Percentiles rank a stretch among this genome's conserved stretches.
phyloP scores from a whole-genome alignment of 2,888 invertebrate species.

The Nasonovia ribisnigri region DNA sequence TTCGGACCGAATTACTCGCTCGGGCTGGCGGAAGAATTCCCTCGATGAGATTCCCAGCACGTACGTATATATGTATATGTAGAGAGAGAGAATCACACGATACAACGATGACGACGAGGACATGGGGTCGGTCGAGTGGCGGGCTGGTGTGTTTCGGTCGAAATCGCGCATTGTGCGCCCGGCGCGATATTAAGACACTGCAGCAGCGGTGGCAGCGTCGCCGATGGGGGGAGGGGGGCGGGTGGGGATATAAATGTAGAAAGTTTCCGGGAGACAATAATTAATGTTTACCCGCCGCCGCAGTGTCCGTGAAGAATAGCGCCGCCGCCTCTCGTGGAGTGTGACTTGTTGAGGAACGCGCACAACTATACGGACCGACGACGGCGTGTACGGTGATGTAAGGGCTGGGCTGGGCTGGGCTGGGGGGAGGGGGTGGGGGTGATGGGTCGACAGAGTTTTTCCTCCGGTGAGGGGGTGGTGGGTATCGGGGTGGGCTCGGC shows the following conservation, averaged over 20 bases:
- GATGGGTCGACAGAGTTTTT: neutral
- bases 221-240: neutral
- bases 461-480: neutral
- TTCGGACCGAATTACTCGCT: constrained; percentile 52
- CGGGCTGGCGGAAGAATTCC: constrained; percentile 12
- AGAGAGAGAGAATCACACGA: neutral
- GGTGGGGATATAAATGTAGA: constrained; percentile 59
- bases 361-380: neutral
- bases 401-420: too few relatives aligned
- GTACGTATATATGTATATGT: neutral
- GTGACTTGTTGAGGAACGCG: constrained; percentile 58
- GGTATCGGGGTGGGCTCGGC: too few relatives aligned
- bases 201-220: neutral
- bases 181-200: constrained; percentile 52
- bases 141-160: constrained; percentile 35
- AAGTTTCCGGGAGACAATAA: constrained; percentile 65
- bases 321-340: constrained; percentile 1
- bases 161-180: constrained; percentile 49
- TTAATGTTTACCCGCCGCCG: constrained; percentile 62
- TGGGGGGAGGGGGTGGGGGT: neutral
- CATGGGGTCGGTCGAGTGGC: neutral
- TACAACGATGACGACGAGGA: neutral
- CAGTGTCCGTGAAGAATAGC: constrained; percentile 36
- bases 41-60: constrained; percentile 13
- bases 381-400: neutral